Evolutionary conservation across 1,140 invertebrate species (phyloP).

Genomic region (Microplitis mediator): DNA sequence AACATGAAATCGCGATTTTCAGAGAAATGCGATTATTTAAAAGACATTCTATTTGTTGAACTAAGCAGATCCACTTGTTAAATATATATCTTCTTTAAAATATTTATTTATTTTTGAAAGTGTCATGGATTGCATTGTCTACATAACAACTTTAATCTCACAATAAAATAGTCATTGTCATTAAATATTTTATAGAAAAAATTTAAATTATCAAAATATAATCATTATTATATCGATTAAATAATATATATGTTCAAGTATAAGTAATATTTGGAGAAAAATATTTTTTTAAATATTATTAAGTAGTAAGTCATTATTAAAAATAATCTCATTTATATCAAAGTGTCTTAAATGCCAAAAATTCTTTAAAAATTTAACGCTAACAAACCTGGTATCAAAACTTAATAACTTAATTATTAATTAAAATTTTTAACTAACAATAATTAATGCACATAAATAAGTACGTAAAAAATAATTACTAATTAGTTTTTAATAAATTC

Average conservation of each 20-base stretch:
- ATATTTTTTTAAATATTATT: no score
- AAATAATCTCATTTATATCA: neutral
- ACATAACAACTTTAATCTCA: no score
- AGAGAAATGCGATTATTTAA: conserved; percentile 23
- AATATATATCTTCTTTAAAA: conserved; percentile 5
- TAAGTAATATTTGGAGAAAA: no score
- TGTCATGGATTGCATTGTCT: no score
- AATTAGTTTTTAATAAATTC: neutral
- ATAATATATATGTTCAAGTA: no score
- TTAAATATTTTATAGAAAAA: no score
- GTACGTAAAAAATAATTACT: neutral
- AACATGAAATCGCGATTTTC: conserved; percentile 13
- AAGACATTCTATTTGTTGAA: conserved; percentile 25
- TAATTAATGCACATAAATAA: neutral
- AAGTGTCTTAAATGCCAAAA: neutral
- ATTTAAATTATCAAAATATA: no score
- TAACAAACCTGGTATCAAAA: neutral
- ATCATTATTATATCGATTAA: no score
- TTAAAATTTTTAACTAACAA: neutral
- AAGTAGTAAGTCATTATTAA: neutral
- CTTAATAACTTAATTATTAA: neutral
- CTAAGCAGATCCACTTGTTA: neutral
- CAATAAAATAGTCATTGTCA: neutral
- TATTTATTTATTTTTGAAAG: conserved; percentile 1
- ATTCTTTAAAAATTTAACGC: conserved; percentile 4